Percentiles rank a stretch among this genome's conserved stretches.
Evolutionary conservation across 2,888 invertebrate genomes (phyloP).

Genomic region (Cephonodes hylas): DNA sequence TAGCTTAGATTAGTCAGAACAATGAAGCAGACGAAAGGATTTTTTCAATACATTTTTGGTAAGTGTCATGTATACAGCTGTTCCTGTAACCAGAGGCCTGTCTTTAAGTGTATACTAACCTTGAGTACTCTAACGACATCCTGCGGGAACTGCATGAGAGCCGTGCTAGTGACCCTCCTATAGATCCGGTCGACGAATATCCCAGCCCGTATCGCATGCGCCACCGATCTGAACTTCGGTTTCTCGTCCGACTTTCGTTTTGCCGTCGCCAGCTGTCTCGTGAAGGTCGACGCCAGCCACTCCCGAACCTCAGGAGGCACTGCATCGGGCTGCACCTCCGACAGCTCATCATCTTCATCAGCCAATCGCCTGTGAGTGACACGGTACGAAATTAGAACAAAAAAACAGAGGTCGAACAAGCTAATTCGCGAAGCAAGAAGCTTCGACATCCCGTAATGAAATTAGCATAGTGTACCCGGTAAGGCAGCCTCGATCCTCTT

Average conservation of each 20-base stretch:
- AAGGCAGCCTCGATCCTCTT: not conserved
- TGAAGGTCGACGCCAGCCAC: constrained; percentile 98
- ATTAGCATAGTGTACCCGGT: constrained; percentile 18
- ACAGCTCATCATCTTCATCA: constrained; percentile 96
- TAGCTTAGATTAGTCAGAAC: too few species aligned
- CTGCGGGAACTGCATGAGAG: constrained; percentile 92
- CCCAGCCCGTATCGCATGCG: constrained; percentile 97
- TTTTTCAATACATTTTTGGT: too few species aligned
- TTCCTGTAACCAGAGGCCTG: too few species aligned
- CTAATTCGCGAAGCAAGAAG: constrained; percentile 27
- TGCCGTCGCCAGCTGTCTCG: constrained; percentile 91
- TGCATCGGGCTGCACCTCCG: constrained; percentile 97
- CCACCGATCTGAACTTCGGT: constrained; percentile 96
- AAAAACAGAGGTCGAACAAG: constrained; percentile 13
- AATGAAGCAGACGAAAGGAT: too few species aligned
- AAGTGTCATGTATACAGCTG: too few species aligned
- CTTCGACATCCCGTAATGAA: constrained; percentile 22
- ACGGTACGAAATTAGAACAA: constrained; percentile 29
- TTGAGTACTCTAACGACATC: constrained; percentile 93
- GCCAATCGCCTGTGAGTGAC: constrained; percentile 85
- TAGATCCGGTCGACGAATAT: constrained; percentile 98
- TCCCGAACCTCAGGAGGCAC: constrained; percentile 98
- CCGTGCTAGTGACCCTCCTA: constrained; percentile 88
- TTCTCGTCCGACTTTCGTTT: constrained; percentile 89
- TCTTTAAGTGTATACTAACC: constrained; percentile 76